Evolutionary conservation across 2,113 vertebrate species (phyloP).

Genomic region (Bolborhynchus lineola): DNA sequence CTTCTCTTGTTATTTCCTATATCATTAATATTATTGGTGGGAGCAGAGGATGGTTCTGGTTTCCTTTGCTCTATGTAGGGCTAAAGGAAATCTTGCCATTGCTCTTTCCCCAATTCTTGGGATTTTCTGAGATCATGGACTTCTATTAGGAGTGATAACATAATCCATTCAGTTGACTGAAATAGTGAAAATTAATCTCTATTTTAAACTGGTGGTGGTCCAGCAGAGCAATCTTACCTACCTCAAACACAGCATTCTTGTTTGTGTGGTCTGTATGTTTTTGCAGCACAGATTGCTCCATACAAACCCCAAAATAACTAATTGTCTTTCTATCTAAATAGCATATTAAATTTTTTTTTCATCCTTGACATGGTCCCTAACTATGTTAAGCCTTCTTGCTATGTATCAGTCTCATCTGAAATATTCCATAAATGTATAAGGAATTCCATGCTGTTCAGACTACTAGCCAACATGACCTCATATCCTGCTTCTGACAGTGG

Average conservation of each 20-base stretch:
- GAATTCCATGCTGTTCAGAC: neutral
- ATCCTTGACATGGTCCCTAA: neutral
- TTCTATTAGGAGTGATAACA: neutral
- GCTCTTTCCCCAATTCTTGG: neutral
- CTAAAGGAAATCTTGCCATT: neutral
- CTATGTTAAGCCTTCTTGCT: neutral
- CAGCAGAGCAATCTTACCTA: neutral
- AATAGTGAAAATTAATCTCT: neutral
- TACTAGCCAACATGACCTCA: neutral
- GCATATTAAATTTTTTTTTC: neutral
- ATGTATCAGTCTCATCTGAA: neutral
- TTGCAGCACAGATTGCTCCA: neutral
- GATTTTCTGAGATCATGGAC: neutral
- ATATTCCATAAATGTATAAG: neutral
- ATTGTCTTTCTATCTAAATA: neutral
- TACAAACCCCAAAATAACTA: neutral
- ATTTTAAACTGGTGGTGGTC: neutral
- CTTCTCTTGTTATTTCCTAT: too few relatives aligned
- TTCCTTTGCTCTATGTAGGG: neutral
- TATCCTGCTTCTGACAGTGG: neutral
- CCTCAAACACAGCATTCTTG: neutral
- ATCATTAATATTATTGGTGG: too few relatives aligned
- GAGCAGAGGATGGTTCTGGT: neutral
- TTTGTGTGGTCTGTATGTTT: neutral
- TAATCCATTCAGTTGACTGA: neutral